Conservation (phyloP, 2,113 vertebrate genomes). For the Cyprinodon tularosa region DNA sequence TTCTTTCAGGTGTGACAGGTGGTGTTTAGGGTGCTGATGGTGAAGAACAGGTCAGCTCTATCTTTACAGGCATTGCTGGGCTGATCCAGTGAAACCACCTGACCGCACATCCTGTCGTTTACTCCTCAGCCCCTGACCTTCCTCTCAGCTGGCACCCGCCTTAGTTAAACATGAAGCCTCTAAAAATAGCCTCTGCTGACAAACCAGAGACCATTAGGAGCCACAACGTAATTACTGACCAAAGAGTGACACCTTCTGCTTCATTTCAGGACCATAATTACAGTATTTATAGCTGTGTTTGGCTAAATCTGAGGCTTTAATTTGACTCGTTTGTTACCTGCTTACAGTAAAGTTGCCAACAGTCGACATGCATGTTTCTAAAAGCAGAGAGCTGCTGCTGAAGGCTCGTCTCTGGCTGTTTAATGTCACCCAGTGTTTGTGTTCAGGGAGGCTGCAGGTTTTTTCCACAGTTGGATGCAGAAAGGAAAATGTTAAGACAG, state of each 20-base stretch:
- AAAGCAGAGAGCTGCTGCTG: background rate
- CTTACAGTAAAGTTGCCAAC: background rate
- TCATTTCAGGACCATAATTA: constrained; percentile 12
- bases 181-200: constrained; percentile 48
- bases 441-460: no score
- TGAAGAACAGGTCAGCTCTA: constrained; percentile 67
- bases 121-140: constrained; percentile 35
- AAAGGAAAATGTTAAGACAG: no score
- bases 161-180: constrained; percentile 46
- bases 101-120: constrained; percentile 77
- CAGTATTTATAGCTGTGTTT: background rate
- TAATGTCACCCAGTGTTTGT: no score
- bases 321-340: constrained; percentile 7
- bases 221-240: constrained; percentile 29
- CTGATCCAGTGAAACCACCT: constrained; percentile 63
- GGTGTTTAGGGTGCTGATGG: constrained; percentile 54
- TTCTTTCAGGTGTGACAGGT: constrained; percentile 45
- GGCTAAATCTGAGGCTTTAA: constrained; percentile 1
- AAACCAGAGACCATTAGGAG: constrained; percentile 24
- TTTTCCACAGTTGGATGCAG: no score
- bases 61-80: constrained; percentile 74
- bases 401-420: no score
- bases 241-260: constrained; percentile 28
- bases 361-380: background rate
- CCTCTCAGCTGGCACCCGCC: constrained; percentile 46